Conservation (phyloP, 2,113 vertebrate genomes). For the Nicator chloris region DNA sequence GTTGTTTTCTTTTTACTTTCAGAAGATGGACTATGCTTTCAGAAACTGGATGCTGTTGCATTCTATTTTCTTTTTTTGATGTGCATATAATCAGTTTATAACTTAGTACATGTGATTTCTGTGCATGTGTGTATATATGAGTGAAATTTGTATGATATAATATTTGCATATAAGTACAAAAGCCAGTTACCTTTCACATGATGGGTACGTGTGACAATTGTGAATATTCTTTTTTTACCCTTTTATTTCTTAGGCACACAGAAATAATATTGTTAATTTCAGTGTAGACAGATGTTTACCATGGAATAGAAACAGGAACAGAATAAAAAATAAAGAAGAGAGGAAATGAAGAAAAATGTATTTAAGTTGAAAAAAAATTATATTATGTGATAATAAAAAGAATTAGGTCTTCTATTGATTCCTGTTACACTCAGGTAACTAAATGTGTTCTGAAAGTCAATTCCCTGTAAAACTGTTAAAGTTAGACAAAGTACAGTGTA, state of each 20-base stretch:
- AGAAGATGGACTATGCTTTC: not conserved
- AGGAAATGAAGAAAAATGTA: not conserved
- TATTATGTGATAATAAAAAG: not conserved
- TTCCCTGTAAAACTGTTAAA: not conserved
- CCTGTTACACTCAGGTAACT: not conserved
- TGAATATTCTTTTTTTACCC: not conserved
- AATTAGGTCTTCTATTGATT: not conserved
- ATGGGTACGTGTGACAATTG: not conserved
- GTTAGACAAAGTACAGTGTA: not conserved
- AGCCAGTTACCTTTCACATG: not conserved
- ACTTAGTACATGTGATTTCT: not conserved
- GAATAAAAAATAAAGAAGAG: not conserved
- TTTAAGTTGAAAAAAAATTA: not conserved
- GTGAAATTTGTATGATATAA: not conserved
- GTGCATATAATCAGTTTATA: not conserved
- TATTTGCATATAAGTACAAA: not conserved
- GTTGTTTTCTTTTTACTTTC: not conserved
- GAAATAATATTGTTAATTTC: not conserved
- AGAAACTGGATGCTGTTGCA: not conserved
- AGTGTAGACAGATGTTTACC: not conserved
- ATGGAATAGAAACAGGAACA: not conserved
- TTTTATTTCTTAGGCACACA: not conserved
- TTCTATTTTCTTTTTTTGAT: not conserved
- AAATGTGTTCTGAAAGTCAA: not conserved
- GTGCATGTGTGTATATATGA: not conserved